These are phyloP conservation scores for Acropternis orthonyx DNA, from an alignment of 2,797 vertebrate genomes.

Conservation along the genomic window DNA sequence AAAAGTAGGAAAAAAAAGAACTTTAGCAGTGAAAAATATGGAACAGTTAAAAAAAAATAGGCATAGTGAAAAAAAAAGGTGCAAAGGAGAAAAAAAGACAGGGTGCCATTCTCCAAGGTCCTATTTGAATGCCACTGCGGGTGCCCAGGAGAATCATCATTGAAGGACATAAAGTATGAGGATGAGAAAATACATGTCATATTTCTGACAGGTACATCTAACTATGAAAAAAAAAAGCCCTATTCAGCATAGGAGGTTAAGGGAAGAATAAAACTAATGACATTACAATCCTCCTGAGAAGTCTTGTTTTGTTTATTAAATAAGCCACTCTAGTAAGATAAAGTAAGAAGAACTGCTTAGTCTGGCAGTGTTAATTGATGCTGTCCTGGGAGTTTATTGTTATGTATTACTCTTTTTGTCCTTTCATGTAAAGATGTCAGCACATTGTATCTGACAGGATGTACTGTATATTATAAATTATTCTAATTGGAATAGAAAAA, in stretches of 20 bases:
- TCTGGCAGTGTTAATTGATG: constrained; percentile 52
- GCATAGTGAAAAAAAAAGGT: fast-evolving
- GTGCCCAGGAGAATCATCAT: background rate
- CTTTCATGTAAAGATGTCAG: constrained; percentile 46
- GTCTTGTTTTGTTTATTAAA: constrained; percentile 56
- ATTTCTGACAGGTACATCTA: constrained; percentile 33
- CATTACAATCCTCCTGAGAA: constrained; percentile 21
- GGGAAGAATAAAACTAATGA: background rate
- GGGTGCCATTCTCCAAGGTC: background rate
- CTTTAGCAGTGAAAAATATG: background rate
- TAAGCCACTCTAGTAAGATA: constrained; percentile 8
- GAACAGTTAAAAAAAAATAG: background rate
- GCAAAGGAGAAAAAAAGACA: background rate
- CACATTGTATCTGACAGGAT: constrained; percentile 30
- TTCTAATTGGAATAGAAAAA: constrained; percentile 35
- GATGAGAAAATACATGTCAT: background rate
- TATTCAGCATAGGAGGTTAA: no score
- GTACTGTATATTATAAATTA: constrained; percentile 34
- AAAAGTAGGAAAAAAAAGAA: background rate
- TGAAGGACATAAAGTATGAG: background rate
- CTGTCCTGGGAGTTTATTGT: constrained; percentile 39
- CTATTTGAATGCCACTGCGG: background rate
- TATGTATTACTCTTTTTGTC: constrained; percentile 50
- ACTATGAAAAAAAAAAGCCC: background rate
- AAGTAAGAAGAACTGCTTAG: constrained; percentile 59